These are phyloP conservation scores for Pachypsylla venusta DNA, from an alignment of 1,140 invertebrate genomes.

Conservation along the genomic window DNA sequence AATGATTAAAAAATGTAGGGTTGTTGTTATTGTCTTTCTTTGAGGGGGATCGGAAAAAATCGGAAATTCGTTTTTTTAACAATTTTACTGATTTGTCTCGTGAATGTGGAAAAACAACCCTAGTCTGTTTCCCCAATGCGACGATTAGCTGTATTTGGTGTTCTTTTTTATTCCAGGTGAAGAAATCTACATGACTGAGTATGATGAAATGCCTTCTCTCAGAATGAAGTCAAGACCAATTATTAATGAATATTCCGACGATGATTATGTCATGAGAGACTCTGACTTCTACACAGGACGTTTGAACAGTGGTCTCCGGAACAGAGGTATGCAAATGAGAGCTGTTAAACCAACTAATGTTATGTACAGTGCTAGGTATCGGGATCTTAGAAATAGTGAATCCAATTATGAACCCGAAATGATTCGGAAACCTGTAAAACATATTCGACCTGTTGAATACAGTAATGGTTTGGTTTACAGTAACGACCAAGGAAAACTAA, in stretches of 20 bases:
- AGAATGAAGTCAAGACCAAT: neutral
- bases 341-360: neutral
- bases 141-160: no score
- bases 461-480: no score
- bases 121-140: no score
- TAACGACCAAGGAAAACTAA: no score
- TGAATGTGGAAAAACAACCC: no score
- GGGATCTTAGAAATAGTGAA: neutral
- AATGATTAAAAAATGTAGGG: no score
- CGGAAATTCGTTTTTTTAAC: no score
- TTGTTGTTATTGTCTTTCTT: no score
- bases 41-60: no score
- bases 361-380: neutral
- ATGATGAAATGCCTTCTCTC: neutral
- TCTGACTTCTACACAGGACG: neutral
- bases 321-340: neutral
- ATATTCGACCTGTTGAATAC: no score
- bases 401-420: neutral
- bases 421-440: neutral
- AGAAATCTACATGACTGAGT: neutral
- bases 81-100: no score
- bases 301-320: neutral
- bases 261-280: neutral
- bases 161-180: slow-evolving; percentile 1
- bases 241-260: slow-evolving; percentile 3